Percentiles rank a stretch among this genome's conserved stretches.
These are phyloP conservation scores for Eucidaris tribuloides DNA, from an alignment of 35 echinoderm and acorn worm genomes.

Conservation along the genomic window DNA sequence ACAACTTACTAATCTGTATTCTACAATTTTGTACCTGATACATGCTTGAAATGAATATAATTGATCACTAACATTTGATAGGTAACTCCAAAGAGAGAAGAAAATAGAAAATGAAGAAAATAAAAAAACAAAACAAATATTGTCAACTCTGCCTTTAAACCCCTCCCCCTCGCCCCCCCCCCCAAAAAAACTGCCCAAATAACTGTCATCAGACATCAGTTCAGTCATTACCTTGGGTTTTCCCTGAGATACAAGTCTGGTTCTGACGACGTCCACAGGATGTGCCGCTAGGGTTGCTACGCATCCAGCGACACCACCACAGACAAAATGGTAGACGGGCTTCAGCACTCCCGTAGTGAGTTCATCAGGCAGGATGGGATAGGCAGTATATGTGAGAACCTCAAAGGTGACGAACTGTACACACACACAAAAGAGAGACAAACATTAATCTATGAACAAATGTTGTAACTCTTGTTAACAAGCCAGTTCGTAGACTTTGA, in stretches of 20 bases:
- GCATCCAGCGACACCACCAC: conserved; percentile 85
- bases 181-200: too few species aligned
- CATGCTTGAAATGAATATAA: too few species aligned
- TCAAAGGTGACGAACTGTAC: conserved; percentile 95
- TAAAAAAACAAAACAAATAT: too few species aligned
- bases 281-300: conserved; percentile 53
- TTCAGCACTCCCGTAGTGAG: conserved; percentile 47
- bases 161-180: too few species aligned
- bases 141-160: too few species aligned
- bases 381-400: conserved; percentile 38
- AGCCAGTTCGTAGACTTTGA: neutral
- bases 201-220: too few species aligned
- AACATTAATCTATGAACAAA: neutral
- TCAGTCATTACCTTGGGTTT: conserved; percentile 87
- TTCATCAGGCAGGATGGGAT: conserved; percentile 41
- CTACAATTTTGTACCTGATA: too few species aligned
- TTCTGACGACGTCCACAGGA: conserved; percentile 85
- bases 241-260: conserved; percentile 86
- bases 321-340: conserved; percentile 83
- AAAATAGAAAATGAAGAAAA: too few species aligned
- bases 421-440: neutral
- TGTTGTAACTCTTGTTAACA: neutral
- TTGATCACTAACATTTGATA: too few species aligned
- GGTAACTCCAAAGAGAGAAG: too few species aligned
- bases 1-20: too few species aligned